Evolutionary conservation across 2,113 vertebrate species (phyloP), one percentile per base, ranked within the genome.

Genomic region (Hiodon tergisus): DNA sequence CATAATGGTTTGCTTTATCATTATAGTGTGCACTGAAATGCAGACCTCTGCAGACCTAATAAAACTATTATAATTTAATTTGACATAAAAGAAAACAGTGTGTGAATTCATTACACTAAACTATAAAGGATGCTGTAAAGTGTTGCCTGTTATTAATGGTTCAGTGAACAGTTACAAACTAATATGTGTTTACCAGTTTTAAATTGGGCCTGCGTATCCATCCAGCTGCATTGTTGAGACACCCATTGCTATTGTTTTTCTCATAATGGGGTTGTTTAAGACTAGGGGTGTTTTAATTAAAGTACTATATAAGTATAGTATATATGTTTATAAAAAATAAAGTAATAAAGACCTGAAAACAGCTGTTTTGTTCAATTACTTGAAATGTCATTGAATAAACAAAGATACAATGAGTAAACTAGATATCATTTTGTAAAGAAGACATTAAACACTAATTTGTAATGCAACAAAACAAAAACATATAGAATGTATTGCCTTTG

Each of bases 11-110:
- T 53, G 13, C 53, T 70, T 70, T 57, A 46, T 70, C 69, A 55
- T 46, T 53, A 57, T 70, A 54, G 14, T 11, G n/a, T 53, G 53
- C 17, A 4, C 53, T 55, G 52, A 52, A 55, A 53, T 70, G 14
- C 53, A 57, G 69, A 70, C 53, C 2, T 70, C 51, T 51, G 50
- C 53, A 31, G 9, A 53, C 52, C 11, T 52, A 70, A 70, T 11
- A 70, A 52, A 70, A 57, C 31, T 57, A 57, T 70, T 52, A 70
- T 70, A 53, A 31, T 55, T 70, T 70, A 52, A 70, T 11, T 52
- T 46, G 69, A 55, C 52, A 1, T 53, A 31, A 57, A 17, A 55
- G 13, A 11, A 54, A 11, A 16, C 53, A 69, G 53, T 31, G 7
- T 17, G 69, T 55, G 51, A 70, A 70, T 70, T n/a, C 14, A 55